Conservation (phyloP, 1,140 invertebrate species). For the Trichomalopsis sarcophagae region DNA sequence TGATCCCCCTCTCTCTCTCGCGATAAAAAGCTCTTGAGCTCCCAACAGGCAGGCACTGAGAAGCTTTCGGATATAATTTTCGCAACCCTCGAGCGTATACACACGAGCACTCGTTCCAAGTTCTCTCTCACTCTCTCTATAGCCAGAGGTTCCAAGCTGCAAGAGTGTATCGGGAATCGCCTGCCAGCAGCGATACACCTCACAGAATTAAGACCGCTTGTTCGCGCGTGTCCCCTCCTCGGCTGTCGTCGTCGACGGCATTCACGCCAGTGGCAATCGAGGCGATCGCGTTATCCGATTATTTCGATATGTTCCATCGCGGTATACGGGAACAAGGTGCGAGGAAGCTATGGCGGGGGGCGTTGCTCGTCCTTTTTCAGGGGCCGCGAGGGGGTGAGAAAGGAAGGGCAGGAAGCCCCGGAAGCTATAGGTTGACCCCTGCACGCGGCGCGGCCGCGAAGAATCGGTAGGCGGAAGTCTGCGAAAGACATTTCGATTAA, state of each 20-base stretch:
- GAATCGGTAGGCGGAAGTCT: slow-evolving; percentile 62
- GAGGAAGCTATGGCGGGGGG: background rate
- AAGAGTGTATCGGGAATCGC: no score
- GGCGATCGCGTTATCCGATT: slow-evolving; percentile 62
- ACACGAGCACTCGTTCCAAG: background rate
- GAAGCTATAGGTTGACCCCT: slow-evolving; percentile 57
- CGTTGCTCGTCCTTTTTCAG: slow-evolving; percentile 8
- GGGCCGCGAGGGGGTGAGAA: background rate
- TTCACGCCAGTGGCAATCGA: slow-evolving; percentile 41
- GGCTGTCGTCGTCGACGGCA: slow-evolving; percentile 33
- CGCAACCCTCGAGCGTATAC: slow-evolving; percentile 51
- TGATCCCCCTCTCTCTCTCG: slow-evolving; percentile 46
- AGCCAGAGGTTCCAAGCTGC: no score
- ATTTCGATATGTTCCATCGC: slow-evolving; percentile 52
- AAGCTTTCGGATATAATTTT: slow-evolving; percentile 66
- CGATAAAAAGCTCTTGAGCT: background rate
- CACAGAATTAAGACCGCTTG: slow-evolving; percentile 70
- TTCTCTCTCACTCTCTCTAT: no score
- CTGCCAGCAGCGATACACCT: slow-evolving; percentile 6
- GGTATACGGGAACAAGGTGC: background rate
- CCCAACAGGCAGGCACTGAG: slow-evolving; percentile 43
- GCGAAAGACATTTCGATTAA: slow-evolving; percentile 74
- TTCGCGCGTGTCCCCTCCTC: slow-evolving; percentile 59
- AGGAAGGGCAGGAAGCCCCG: slow-evolving; percentile 13
- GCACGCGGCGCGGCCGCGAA: slow-evolving; percentile 43